Base-by-base conservation (phyloP, 2,888 invertebrate species). In the Oscheius sp. region DNA sequence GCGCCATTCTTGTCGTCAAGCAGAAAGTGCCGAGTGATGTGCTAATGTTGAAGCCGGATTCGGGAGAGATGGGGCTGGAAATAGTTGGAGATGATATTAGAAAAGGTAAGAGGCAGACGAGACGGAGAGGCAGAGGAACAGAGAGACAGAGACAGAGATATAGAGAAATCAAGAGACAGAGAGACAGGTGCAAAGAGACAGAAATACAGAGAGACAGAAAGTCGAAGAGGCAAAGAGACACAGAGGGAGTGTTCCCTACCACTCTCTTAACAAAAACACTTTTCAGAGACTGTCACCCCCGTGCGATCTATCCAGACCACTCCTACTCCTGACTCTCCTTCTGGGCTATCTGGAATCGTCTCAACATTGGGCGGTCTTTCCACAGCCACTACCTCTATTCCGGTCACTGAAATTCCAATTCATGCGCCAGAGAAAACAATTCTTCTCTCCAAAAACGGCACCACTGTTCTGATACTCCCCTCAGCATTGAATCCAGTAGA, bases 1-100 rank as follows among this genome's bases (percentile, higher is more conserved):
- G 84, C n/a, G 79, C 79, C 35, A 77, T 85, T 50, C 77, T 85
- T 51, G 51, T 84, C 32, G 77, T 77, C 2, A 75, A 80, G n/a
- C 33, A 68, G 53, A 55, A 29, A 9, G 80, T 82, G 9, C 11
- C 55, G 1, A 72, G 55, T 47, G 78, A 78, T 11, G 77, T 80
- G 11, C 60, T 71, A 0, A 66, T 79, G 5, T 53, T 74, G 10
- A 62, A 65, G 37, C 74, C 74, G 29, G 42, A n/a, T 32, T 7
- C 33, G n/a, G 73, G 74, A 47, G 77, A 80, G 65, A 76, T 76
- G 51, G 82, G 82, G 48, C 66, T 82, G 1, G 79, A 77, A 10
- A 62, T 82, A 3, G 78, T 77, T 35, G 79, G 79, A 37, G 76
- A 75, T 1, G 74, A 74, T 35, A 75, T 48, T 29, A 13, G 53